Percentiles rank a stretch among this genome's conserved stretches.
Evolutionary conservation across 2,888 invertebrate species (phyloP).

Genomic region (Cephus rjabovi): DNA sequence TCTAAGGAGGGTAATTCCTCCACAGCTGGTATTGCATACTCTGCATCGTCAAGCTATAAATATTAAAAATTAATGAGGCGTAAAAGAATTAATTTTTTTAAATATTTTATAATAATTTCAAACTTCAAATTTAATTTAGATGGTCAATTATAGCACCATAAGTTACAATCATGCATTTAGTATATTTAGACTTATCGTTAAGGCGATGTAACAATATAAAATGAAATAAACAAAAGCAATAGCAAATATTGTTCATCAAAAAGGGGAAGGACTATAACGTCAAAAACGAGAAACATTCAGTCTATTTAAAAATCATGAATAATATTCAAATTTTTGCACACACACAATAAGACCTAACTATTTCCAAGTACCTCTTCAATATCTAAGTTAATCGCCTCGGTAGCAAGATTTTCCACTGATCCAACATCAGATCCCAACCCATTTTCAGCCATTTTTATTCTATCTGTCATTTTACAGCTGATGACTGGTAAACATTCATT

Average conservation of each 20-base stretch:
- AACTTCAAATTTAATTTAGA: background rate
- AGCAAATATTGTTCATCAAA: background rate
- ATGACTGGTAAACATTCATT: constrained; percentile 3
- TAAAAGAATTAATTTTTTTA: background rate
- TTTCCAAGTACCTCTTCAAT: constrained; percentile 73
- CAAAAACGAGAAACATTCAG: background rate
- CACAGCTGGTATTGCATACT: constrained; percentile 84
- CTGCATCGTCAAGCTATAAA: constrained; percentile 81
- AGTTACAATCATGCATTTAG: background rate
- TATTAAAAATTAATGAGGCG: constrained; percentile 6
- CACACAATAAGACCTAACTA: background rate
- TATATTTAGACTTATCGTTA: background rate
- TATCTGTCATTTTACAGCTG: constrained; percentile 39
- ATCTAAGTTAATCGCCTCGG: constrained; percentile 73
- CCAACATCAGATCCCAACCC: constrained; percentile 74
- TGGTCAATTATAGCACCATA: background rate
- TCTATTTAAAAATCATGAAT: background rate
- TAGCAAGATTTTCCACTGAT: constrained; percentile 75
- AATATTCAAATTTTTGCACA: background rate
- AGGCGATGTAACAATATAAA: background rate
- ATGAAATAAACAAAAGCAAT: background rate
- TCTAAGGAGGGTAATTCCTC: constrained; percentile 82
- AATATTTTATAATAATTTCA: background rate
- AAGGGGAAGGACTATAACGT: background rate
- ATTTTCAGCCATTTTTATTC: constrained; percentile 63